These are phyloP conservation scores for Anolis sagrei DNA, from an alignment of 2,113 vertebrate genomes.

Conservation along the genomic window DNA sequence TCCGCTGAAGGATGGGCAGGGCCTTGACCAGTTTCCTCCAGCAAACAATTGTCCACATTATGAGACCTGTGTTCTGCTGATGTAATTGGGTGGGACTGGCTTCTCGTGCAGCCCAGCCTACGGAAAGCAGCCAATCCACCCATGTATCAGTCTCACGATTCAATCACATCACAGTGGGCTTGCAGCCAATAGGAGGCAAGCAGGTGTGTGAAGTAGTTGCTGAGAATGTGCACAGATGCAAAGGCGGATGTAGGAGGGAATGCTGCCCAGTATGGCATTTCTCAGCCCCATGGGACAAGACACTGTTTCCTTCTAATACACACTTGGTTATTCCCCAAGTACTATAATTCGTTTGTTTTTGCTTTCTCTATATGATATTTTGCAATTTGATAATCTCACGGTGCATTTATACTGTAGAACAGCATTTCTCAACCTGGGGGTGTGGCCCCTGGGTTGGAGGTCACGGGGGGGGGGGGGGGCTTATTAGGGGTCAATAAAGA, in stretches of 20 bases:
- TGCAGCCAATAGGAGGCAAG: neutral
- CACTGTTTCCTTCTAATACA: neutral
- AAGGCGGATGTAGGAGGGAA: neutral
- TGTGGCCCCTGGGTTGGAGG: too few species aligned
- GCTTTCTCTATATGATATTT: too few species aligned
- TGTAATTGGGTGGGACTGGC: neutral
- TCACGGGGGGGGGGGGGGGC: too few species aligned
- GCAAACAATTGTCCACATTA: neutral
- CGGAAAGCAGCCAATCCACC: neutral
- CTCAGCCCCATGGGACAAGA: neutral
- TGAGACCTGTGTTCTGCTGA: neutral
- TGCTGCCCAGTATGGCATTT: neutral
- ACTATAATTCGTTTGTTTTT: too few species aligned
- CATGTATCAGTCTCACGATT: neutral
- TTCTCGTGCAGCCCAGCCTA: neutral
- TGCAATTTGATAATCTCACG: too few species aligned
- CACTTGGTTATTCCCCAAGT: neutral
- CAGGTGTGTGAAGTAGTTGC: neutral
- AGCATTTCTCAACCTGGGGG: too few species aligned
- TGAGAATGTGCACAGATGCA: neutral
- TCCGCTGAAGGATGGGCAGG: neutral
- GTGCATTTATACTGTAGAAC: too few species aligned
- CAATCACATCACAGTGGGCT: neutral
- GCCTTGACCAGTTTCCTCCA: neutral
- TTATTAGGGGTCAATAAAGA: too few species aligned